Evolutionary conservation across 2,113 vertebrate species (phyloP), one percentile per base, ranked within the genome.

Genomic region (Pseudopodoces humilis): DNA sequence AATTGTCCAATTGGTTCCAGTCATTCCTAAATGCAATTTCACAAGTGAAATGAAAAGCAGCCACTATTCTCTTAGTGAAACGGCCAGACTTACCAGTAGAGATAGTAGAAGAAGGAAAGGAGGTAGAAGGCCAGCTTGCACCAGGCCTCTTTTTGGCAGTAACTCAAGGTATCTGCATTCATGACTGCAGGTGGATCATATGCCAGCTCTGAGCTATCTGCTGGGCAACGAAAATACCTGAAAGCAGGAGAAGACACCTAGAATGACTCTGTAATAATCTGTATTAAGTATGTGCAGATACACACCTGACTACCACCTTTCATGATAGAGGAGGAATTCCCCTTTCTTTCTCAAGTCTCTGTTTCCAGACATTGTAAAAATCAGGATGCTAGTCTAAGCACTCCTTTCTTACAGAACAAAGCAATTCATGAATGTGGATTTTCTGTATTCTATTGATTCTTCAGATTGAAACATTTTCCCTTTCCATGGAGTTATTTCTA

Each of bases 51-150:
- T 33, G 64, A 90, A 86, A 94, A 90, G 28, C 63, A 92, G 56
- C 18, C 67, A n/a, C 41, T 46, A 30, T 13, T 86, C 35, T 43
- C 41, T 67, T 11, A 83, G 44, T 24, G 41, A 71, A 91, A 86
- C 28, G 33, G 64, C 18, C 68, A 78, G 24, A 97, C 99, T 98
- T 97, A 99, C 99, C 99, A 99, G 98, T 99, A 99, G 83, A 99
- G 98, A 98, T 99, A 99, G 98, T 99, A 99, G 98, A 99, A 99
- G 98, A 99, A 99, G 74, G 99, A 99, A 41, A 99, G 98, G 78
- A 99, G 98, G 41, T 99, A 99, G 98, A 99, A 99, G 86, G 98
- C 99, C 97, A 99, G 98, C 97, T 99, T 99, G 96, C 99, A 99
- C 99, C 99, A 99, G 82, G 99, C 99, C 96, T 99, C 99, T 97